A percentile compares a stretch with the other conserved stretches of the same genome.
These are phyloP conservation scores for Orycteropus afer DNA, from an alignment of 2,113 vertebrate species.

Conservation along the genomic window DNA sequence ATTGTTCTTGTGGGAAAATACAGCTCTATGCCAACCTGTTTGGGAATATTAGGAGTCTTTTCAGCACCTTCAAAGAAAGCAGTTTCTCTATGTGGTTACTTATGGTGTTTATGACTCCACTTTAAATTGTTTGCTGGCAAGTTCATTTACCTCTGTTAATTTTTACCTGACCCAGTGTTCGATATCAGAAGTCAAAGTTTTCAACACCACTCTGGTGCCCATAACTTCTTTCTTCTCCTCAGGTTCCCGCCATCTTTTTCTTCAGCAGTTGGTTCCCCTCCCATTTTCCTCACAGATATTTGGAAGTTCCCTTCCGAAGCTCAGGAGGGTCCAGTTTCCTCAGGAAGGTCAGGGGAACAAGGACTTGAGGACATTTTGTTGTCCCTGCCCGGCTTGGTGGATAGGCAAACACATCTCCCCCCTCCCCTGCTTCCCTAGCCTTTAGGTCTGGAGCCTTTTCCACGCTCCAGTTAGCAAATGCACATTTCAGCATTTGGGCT, in stretches of 20 bases:
- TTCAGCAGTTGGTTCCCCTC: background rate
- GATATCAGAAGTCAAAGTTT: background rate
- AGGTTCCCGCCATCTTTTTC: background rate
- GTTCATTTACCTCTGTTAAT: conserved; percentile 47
- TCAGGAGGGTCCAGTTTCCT: background rate
- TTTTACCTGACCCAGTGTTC: background rate
- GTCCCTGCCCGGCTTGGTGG: background rate
- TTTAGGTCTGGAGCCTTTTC: conserved; percentile 48
- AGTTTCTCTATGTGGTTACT: conserved; percentile 9
- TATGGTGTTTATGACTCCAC: background rate
- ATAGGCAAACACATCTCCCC: background rate
- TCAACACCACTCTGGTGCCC: background rate
- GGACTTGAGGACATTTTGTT: background rate
- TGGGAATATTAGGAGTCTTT: conserved; percentile 19
- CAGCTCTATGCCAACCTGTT: background rate
- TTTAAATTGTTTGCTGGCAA: conserved; percentile 15
- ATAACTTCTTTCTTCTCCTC: background rate
- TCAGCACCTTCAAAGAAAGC: conserved; percentile 49
- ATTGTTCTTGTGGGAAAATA: conserved; percentile 18
- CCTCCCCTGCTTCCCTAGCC: background rate
- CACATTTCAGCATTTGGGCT: conserved; percentile 42
- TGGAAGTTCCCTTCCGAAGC: background rate
- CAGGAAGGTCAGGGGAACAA: background rate
- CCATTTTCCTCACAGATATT: background rate
- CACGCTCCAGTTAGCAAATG: conserved; percentile 75